Evolutionary conservation across 2,888 invertebrate species (phyloP), one percentile per base, ranked within the genome.

Genomic region (Alentia gelatinosa): DNA sequence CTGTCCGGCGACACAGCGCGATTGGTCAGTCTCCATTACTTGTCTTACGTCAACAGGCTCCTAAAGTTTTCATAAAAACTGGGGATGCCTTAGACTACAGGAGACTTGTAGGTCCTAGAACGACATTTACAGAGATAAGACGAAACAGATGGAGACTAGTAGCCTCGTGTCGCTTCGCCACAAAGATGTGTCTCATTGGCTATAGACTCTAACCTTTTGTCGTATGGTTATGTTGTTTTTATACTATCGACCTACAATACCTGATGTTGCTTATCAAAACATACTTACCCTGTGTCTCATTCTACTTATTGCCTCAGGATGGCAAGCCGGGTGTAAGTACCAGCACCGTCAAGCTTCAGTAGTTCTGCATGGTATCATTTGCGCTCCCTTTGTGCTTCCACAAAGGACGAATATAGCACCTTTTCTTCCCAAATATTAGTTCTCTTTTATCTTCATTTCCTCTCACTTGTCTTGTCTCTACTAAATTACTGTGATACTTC

Each of bases 261-360:
- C 23, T 56, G 56, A 56, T 56, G 56, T 56, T 68, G 68, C 68
- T 68, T 68, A 12, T n/a, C 12, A 26, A 68, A 68, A 12, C 33
- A 30, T 68, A 68, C 68, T 68, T 30, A 68, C 68, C 68, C 68
- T 26, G 33, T 68, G 30, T 68, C 68, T 68, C 68, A 9, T 63
- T n/a, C 68, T 56, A n/a, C 68, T 30, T 30, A 26, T 30, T 26
- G 26, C 68, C 1, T 68, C 68, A 68, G 68, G 68, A 68, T 68
- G 68, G 68, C 68, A 68, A 68, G 26, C 68, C 68, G 30, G 68
- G 68, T 68, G 68, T 68, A 68, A 68, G 68, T 68, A 68, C 12
- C 15, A 1, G 30, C 68, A 68, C 68, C 63, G 30, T 68, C 68
- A 26, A 68, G 68, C 68, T 68, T 68, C 12, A 12, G 68, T 68